A percentile compares a stretch with the other conserved stretches of the same genome.
These are phyloP conservation scores for Cnemophilus loriae DNA, from an alignment of 2,113 vertebrate species.

Conservation along the genomic window DNA sequence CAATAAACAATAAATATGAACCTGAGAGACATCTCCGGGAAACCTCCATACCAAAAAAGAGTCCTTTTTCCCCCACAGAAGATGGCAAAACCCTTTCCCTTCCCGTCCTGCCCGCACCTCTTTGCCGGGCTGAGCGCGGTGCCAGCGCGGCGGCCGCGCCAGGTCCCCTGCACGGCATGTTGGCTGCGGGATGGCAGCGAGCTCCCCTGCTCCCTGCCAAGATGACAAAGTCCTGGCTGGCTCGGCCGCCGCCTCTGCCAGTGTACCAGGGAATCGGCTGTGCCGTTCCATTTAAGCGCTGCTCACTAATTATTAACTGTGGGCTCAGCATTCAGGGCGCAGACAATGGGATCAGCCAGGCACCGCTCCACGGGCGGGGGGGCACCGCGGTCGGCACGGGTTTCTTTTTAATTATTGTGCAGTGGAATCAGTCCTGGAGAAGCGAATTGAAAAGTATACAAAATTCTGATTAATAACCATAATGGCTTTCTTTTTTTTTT, in stretches of 20 bases:
- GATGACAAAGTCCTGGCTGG: conserved; percentile 17
- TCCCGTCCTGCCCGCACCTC: neutral
- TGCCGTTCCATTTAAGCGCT: conserved; percentile 13
- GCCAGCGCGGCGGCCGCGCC: neutral
- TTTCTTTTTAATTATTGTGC: conserved; percentile 38
- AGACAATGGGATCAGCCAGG: conserved; percentile 63
- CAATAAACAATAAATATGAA: conserved; percentile 66
- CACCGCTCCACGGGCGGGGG: neutral
- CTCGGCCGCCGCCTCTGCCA: neutral
- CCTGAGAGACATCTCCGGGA: neutral
- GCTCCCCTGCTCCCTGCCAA: neutral
- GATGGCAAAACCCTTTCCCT: neutral
- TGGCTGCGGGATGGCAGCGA: conserved; percentile 18
- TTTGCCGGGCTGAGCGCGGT: neutral
- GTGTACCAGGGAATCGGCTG: neutral
- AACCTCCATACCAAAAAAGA: neutral
- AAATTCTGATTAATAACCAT: conserved; percentile 28
- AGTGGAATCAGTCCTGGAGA: conserved; percentile 3
- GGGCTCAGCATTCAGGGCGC: conserved; percentile 44
- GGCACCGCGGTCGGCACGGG: neutral
- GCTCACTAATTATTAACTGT: conserved; percentile 56
- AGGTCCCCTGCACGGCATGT: neutral
- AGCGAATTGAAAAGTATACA: neutral
- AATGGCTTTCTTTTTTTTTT: rapidly evolving
- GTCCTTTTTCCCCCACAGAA: neutral